Evolutionary conservation across 1,140 invertebrate species (phyloP), one percentile per base, ranked within the genome.

Genomic region (Parapsyche elsis): DNA sequence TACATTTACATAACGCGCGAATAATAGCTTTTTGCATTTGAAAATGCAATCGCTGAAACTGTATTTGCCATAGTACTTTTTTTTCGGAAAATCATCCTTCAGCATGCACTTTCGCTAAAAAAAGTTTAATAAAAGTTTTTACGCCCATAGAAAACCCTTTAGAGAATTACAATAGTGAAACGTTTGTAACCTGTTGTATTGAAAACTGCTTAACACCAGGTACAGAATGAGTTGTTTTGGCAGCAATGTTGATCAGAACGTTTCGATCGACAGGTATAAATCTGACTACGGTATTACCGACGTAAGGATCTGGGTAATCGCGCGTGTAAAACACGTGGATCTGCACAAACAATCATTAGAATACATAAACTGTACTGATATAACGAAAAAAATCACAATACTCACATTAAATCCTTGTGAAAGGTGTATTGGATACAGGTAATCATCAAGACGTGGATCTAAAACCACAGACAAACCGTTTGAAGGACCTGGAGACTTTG

Each of bases 31-130:
- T n/a, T 88, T 88, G 83, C 92, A 92, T 21, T 88, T 85, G 0
- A 90, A 86, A 5, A 92, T 87, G 81, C 92, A 92, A 53, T 91
- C 87, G 81, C 90, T 91, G 81, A 90, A 91, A 16, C 89, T 91
- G 81, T 92, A 92, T 77, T 86, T 79, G 0, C 85, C 82, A 1
- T 85, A 84, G 46, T 86, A 87, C 1, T 85, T 76, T 0, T 83
- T 77, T 0, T 83, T 77, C 1, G 74, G 49, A 10, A 83, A 70
- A 76, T 92, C 91, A 70, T 90, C 85, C 0, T 85, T 76, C 80
- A 92, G 92, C 1, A 90, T 85, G 79, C 92, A 92, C 24, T 90
- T 86, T 46, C 91, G 86, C 87, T 91, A 85, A 74, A 85, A 86
- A 23, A 14, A 38, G 9, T 30, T n/a, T 67, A 19, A n/a, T n/a